Conservation (phyloP, 1,140 invertebrate genomes). For the Yoshiicerus persimilis region DNA sequence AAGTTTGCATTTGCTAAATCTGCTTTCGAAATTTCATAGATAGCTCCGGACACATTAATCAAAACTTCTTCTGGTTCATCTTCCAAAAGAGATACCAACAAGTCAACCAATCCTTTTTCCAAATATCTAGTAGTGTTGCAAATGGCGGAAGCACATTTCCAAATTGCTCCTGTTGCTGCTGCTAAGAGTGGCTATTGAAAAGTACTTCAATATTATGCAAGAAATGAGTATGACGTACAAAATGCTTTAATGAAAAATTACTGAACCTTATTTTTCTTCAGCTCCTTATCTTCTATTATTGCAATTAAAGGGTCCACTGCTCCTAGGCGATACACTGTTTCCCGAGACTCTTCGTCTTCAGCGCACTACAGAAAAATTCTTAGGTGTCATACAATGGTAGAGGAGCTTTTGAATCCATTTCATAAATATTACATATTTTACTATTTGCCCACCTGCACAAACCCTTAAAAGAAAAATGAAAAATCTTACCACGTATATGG, state of each 20-base stretch:
- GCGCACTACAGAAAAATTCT: constrained; percentile 64
- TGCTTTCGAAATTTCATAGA: constrained; percentile 56
- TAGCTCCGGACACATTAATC: constrained; percentile 83
- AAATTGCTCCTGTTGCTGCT: constrained; percentile 87
- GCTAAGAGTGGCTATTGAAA: constrained; percentile 66
- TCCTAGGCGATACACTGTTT: constrained; percentile 77
- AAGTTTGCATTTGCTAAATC: constrained; percentile 23
- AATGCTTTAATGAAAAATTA: neutral
- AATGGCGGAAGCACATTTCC: constrained; percentile 77
- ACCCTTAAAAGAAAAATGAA: no score
- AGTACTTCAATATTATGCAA: neutral
- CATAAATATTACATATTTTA: no score
- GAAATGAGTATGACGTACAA: neutral
- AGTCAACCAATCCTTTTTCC: constrained; percentile 40
- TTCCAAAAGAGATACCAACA: constrained; percentile 35
- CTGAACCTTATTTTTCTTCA: constrained; percentile 63
- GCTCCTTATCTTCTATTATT: constrained; percentile 67
- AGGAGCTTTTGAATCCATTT: no score
- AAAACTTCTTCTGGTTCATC: constrained; percentile 59
- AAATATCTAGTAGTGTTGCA: constrained; percentile 29
- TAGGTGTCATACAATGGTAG: no score
- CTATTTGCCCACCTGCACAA: no score
- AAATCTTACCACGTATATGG: constrained; percentile 80
- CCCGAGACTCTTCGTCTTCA: constrained; percentile 73
- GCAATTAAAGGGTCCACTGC: constrained; percentile 80